Evolutionary conservation across 1,140 invertebrate genomes (phyloP).

Genomic region (Sitophilus oryzae): DNA sequence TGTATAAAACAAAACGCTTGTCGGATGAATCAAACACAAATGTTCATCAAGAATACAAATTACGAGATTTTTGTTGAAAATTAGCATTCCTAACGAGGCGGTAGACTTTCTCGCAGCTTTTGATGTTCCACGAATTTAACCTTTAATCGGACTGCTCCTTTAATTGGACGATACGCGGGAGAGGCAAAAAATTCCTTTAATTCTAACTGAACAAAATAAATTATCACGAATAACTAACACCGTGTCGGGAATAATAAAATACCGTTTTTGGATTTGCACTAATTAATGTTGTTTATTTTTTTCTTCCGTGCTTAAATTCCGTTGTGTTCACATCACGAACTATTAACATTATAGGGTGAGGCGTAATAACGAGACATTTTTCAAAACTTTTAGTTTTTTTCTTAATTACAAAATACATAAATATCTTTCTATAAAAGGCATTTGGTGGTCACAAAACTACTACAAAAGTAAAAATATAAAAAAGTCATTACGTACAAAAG

Average conservation of each 20-base stretch:
- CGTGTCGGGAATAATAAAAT: no score
- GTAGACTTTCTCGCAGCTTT: conserved; percentile 23
- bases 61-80: conserved; percentile 24
- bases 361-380: no score
- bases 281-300: background rate
- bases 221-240: no score
- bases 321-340: background rate
- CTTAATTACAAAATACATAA: no score
- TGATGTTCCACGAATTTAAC: conserved; percentile 25
- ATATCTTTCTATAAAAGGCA: no score
- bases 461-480: no score
- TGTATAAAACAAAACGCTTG: conserved; percentile 21
- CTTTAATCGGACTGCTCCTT: conserved; percentile 22
- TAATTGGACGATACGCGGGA: conserved; percentile 16
- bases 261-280: background rate
- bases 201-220: conserved; percentile 6
- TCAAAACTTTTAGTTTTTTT: no score
- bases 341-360: no score
- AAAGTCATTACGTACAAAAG: no score
- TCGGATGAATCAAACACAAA: conserved; percentile 22
- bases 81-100: conserved; percentile 25
- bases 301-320: background rate
- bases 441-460: no score
- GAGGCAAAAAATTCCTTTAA: conserved; percentile 13
- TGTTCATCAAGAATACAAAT: conserved; percentile 24